A percentile compares a stretch with the other conserved stretches of the same genome.
phyloP scores from a whole-genome alignment of 2,797 vertebrate genomes.

The Amphiprion clarkii region DNA sequence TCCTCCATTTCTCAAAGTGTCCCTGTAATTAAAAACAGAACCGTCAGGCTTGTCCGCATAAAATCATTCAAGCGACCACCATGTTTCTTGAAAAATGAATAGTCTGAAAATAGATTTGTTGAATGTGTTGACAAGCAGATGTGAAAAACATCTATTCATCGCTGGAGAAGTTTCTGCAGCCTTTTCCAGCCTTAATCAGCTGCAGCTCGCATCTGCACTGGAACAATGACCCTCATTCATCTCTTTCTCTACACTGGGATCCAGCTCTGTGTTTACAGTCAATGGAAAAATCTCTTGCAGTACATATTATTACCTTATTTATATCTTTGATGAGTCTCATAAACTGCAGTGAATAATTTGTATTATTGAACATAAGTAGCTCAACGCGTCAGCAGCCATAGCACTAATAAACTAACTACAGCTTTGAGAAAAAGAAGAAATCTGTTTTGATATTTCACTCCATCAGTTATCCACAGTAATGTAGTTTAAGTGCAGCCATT shows the following conservation, averaged over 20 bases:
- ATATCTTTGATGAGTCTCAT: background rate
- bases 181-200: slow-evolving; percentile 20
- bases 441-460: background rate
- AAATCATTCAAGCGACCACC: slow-evolving; percentile 47
- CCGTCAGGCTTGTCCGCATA: slow-evolving; percentile 18
- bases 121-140: slow-evolving; percentile 68
- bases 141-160: slow-evolving; percentile 63
- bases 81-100: slow-evolving; percentile 48
- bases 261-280: slow-evolving; percentile 17
- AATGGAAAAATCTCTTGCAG: background rate
- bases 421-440: background rate
- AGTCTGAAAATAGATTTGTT: slow-evolving; percentile 54
- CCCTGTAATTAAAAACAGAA: slow-evolving; percentile 43
- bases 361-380: background rate
- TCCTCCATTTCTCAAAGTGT: slow-evolving; percentile 17
- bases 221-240: slow-evolving; percentile 47
- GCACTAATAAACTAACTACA: background rate
- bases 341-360: background rate
- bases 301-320: background rate
- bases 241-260: background rate
- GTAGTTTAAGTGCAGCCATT: slow-evolving; percentile 25
- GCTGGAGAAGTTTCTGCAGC: slow-evolving; percentile 11
- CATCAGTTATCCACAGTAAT: slow-evolving; percentile 23
- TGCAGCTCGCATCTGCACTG: slow-evolving; percentile 9
- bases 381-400: background rate